Base-by-base conservation (phyloP, 2,797 vertebrate genomes). In the Sebastes aleutianus region DNA sequence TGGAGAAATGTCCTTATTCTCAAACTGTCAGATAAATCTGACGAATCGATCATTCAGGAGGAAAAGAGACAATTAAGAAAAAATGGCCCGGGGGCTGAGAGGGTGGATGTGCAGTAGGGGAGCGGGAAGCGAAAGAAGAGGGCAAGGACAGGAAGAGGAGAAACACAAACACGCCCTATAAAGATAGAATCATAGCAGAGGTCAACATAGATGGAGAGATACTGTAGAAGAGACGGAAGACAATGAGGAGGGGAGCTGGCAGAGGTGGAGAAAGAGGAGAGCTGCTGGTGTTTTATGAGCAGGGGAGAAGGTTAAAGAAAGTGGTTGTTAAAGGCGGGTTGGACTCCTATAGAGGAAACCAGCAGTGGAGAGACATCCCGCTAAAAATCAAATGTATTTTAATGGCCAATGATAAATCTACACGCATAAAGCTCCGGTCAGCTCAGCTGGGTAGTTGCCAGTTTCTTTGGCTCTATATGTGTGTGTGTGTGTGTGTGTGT, bases 381-480 rank as follows among this genome's bases (percentile, higher is more conserved):
- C 75, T 88, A 87, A 93, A 93, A 93, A 94, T 93, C 90, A 92
- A 94, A 93, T 91, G 91, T 91, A 82, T 94, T 95, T 95, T 95
- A 94, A 95, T 92, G 89, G 88, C 79, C 67, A 56, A 63, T 86
- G 85, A 93, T 95, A 94, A 95, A 95, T 95, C 87, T 81, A 76
- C 85, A 81, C 82, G 64, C 86, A 86, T 89, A 94, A 93, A 90
- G 74, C 61, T 43, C 11, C n/a, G 81, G 79, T 78, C 85, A 79
- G 77, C 77, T 59, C 85, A 79, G 77, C 77, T 59, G 67, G 64
- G 70, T 54, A 47, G 82, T 74, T 83, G 83, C 76, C 78, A 78
- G 43, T 74, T 85, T 83, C 74, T 83, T 63, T 72, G 74, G 74
- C 56, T 65, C 47, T 36, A 3, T 34, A 29, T 24, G 81, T 82